Conservation (phyloP, 2,797 vertebrate species). For the Notolabrus celidotus region DNA sequence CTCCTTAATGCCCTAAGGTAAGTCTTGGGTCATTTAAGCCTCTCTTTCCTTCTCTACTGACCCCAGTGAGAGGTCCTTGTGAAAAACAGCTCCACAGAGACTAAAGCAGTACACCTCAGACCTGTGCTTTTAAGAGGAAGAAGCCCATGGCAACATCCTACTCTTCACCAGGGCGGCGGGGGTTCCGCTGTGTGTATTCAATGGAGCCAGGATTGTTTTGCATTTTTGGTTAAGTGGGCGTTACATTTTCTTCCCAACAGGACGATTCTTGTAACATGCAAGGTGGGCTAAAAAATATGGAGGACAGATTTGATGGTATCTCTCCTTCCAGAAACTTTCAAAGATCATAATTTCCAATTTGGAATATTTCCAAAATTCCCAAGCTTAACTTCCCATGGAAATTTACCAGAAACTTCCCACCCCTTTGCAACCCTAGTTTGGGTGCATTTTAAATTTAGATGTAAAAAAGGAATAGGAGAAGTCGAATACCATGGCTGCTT, state of each 20-base stretch:
- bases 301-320: slow-evolving; percentile 37
- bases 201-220: slow-evolving; percentile 56
- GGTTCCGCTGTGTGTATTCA: slow-evolving; percentile 10
- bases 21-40: slow-evolving; percentile 67
- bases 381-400: too few relatives aligned
- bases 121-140: slow-evolving; percentile 42
- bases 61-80: slow-evolving; percentile 58
- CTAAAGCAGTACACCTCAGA: slow-evolving; percentile 63
- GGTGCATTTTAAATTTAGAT: too few relatives aligned
- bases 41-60: slow-evolving; percentile 62
- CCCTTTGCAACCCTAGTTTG: too few relatives aligned
- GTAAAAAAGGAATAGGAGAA: too few relatives aligned
- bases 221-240: slow-evolving; percentile 65
- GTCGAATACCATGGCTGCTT: too few relatives aligned
- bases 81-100: slow-evolving; percentile 69
- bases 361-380: too few relatives aligned
- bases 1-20: slow-evolving; percentile 54
- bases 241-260: slow-evolving; percentile 51
- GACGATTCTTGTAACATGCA: slow-evolving; percentile 28
- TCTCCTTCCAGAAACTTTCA: neutral
- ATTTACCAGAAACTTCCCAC: too few relatives aligned
- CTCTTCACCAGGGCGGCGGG: slow-evolving; percentile 37
- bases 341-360: too few relatives aligned
- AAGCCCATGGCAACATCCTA: slow-evolving; percentile 46
- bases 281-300: slow-evolving; percentile 20